These are phyloP conservation scores for Sturnira hondurensis DNA, from an alignment of 2,113 vertebrate species.

Conservation along the genomic window DNA sequence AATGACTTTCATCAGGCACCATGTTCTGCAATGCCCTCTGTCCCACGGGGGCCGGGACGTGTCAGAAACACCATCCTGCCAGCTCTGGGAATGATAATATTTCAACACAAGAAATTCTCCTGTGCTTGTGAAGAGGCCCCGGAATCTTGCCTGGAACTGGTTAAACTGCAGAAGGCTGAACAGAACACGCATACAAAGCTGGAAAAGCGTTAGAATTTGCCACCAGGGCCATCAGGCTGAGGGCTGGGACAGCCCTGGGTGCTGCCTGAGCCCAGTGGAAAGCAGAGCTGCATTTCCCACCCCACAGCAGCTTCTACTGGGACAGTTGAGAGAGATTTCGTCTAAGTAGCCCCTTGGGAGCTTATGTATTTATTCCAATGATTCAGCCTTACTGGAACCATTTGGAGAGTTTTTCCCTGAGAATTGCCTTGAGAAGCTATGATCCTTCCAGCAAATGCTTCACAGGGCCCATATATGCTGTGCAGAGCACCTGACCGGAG, in stretches of 20 bases:
- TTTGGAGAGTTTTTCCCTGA: neutral
- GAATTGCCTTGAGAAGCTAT: neutral
- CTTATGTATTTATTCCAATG: neutral
- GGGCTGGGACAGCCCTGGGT: neutral
- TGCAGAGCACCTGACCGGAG: neutral
- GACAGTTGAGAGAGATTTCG: neutral
- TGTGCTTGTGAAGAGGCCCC: neutral
- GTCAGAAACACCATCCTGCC: neutral
- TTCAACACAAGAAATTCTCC: slow-evolving; percentile 23
- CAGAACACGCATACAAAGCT: neutral
- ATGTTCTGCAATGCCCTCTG: neutral
- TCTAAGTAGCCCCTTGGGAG: neutral
- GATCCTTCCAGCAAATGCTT: neutral
- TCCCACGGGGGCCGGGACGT: neutral
- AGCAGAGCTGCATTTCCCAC: neutral
- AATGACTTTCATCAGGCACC: neutral
- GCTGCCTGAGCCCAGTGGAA: neutral
- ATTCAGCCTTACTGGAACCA: neutral
- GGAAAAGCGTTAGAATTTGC: neutral
- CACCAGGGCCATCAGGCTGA: neutral
- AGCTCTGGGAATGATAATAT: neutral
- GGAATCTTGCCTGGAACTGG: slow-evolving; percentile 6
- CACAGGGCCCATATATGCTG: neutral
- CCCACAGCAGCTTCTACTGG: neutral
- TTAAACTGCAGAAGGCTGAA: slow-evolving; percentile 5